phyloP scores from a whole-genome alignment of 1,140 invertebrate species.

The Caenorhabditis latens region DNA sequence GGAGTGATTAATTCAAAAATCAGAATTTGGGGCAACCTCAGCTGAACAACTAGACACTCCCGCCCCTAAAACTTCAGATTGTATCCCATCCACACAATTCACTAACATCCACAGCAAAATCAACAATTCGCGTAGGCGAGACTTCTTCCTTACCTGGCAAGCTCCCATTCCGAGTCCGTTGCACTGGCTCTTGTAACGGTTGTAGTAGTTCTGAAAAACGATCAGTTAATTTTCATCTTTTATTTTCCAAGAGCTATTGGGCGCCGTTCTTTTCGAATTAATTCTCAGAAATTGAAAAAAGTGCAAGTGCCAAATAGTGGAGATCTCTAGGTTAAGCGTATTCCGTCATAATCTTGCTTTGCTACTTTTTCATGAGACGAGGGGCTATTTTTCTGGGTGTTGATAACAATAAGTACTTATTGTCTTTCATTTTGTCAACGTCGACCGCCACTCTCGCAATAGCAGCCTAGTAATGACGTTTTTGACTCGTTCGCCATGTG shows the following conservation, averaged over 20 bases:
- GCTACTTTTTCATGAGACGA: neutral
- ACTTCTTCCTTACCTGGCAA: conserved; percentile 22
- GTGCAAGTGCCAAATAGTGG: neutral
- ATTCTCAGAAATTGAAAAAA: neutral
- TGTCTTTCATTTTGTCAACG: neutral
- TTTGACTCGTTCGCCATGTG: neutral
- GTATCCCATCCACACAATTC: conserved; percentile 5
- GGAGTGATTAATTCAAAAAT: conserved; percentile 9
- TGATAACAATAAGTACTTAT: conserved; percentile 42
- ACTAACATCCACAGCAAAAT: neutral
- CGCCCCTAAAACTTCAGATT: conserved; percentile 20
- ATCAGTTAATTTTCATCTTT: neutral
- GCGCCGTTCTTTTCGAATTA: neutral
- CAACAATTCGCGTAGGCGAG: conserved; percentile 27
- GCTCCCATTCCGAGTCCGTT: conserved; percentile 44
- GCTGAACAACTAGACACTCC: conserved; percentile 29
- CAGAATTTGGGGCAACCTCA: conserved; percentile 35
- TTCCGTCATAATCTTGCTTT: neutral
- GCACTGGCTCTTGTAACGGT: conserved; percentile 38
- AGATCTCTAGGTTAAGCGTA: neutral
- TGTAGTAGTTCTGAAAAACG: conserved; percentile 36
- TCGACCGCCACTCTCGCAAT: neutral
- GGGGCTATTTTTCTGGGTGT: neutral
- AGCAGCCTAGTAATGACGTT: neutral
- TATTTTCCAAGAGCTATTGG: neutral